A percentile compares a stretch with the other conserved stretches of the same genome.
Conservation (phyloP, 2,113 vertebrate genomes). For the Oncorhynchus kisutch region DNA sequence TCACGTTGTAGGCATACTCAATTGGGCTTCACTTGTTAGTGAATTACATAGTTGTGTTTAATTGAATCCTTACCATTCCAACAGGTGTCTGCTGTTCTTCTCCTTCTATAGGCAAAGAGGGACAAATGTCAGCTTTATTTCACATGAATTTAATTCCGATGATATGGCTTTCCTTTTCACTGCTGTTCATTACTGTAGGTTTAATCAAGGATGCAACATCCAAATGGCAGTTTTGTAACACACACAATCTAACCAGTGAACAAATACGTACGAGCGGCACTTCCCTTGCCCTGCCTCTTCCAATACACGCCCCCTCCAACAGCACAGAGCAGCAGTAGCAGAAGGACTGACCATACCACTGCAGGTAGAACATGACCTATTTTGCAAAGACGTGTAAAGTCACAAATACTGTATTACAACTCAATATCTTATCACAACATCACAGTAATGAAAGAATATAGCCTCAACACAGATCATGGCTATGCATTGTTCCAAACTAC, state of each 20-base stretch:
- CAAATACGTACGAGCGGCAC: slow-evolving; percentile 27
- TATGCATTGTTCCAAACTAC: neutral
- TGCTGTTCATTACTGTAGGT: neutral
- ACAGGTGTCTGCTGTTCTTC: slow-evolving; percentile 1
- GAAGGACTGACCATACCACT: slow-evolving; percentile 27
- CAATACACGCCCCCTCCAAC: slow-evolving; percentile 23
- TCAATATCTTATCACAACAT: neutral
- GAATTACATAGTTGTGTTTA: neutral
- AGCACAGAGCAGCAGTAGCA: slow-evolving; percentile 28
- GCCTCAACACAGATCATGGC: neutral
- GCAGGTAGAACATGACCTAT: slow-evolving; percentile 26
- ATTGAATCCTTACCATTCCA: slow-evolving; percentile 40
- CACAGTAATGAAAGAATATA: neutral
- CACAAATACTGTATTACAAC: too few species aligned
- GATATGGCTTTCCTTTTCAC: neutral
- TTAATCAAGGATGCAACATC: neutral
- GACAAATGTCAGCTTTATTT: neutral
- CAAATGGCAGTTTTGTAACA: neutral
- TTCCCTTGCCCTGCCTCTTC: slow-evolving; percentile 39
- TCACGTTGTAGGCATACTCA: too few species aligned
- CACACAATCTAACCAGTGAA: neutral
- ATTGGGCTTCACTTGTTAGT: neutral
- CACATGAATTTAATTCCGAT: neutral
- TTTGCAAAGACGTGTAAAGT: neutral
- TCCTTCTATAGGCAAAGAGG: slow-evolving; percentile 20